Conservation (phyloP, 2,888 invertebrate genomes). For the Scaptomyza caliginosa region DNA sequence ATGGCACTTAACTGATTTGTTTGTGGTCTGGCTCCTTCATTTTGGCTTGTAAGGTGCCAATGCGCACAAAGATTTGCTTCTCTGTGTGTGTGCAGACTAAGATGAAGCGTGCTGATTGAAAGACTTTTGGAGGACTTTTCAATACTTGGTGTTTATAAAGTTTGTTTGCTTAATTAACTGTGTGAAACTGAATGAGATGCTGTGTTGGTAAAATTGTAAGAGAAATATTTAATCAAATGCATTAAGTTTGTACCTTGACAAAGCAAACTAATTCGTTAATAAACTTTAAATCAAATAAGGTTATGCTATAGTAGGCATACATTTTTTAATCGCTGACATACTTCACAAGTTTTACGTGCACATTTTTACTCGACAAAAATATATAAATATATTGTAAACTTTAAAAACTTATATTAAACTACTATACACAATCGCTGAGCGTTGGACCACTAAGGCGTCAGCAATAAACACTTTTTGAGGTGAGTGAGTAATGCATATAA, state of each 20-base stretch:
- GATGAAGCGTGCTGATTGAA: conserved; percentile 42
- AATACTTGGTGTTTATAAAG: conserved; percentile 5
- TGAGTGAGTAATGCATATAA: conserved; percentile 12
- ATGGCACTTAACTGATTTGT: conserved; percentile 73
- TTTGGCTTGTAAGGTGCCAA: conserved; percentile 62
- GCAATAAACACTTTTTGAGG: conserved; percentile 1
- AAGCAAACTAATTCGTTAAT: neutral
- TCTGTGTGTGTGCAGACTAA: conserved; percentile 2
- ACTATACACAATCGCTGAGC: conserved; percentile 7
- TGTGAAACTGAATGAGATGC: neutral
- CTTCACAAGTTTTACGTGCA: conserved; percentile 24
- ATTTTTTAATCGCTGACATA: conserved; percentile 14
- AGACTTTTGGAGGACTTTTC: conserved; percentile 24
- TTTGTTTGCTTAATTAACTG: conserved; percentile 42
- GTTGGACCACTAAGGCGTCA: neutral
- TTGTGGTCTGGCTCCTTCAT: conserved; percentile 55
- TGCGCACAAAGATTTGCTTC: conserved; percentile 26
- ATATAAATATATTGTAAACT: conserved; percentile 11
- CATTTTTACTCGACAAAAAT: conserved; percentile 21
- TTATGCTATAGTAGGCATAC: conserved; percentile 18
- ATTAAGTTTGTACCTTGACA: too few species aligned
- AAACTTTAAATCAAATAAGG: neutral
- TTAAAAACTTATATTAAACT: conserved; percentile 7
- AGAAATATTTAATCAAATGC: neutral
- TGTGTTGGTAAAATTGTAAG: neutral